Evolutionary conservation across 2,113 vertebrate species (phyloP), one percentile per base, ranked within the genome.

Genomic region (Labeo rohita): DNA sequence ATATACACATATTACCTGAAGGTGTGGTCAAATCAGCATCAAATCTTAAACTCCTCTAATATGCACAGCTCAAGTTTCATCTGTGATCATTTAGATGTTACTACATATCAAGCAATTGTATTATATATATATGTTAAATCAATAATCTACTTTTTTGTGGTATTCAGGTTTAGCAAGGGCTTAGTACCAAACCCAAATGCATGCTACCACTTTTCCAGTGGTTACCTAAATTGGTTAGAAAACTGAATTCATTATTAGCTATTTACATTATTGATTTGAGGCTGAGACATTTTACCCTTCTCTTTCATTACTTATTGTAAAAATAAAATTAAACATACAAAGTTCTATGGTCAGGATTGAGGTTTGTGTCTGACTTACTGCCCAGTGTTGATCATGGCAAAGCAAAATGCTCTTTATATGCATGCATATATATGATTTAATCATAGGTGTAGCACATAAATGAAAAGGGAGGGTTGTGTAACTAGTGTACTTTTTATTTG

Each of bases 351-450:
- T n/a, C 70, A 73, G 39, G 70, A 45, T n/a, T 66, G 61, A 86
- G 59, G n/a, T 80, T 59, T 50, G 18, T 66, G 70, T 49, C 47
- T 36, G 39, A n/a, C 73, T 21, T 65, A 18, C 56, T 52, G 54
- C 23, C 83, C 61, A 36, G 12, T 86, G 85, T 81, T 91, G 80
- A 87, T 52, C 65, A 80, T 87, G 85, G 85, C 88, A 59, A 28
- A 11, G 47, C 11, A n/a, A 78, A 65, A 56, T 72, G 56, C 84
- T 28, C 28, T 28, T 28, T 28, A 28, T 28, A 28, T 28, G 28
- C 2, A 9, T 23, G 73, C 81, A 80, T 66, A 72, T 81, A 85
- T 56, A 45, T 34, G 8, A n/a, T 82, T 84, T 66, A 70, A 28
- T 77, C 23, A 75, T 86, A 65, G 34, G 85, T 86, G 63, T 59